A percentile compares a stretch with the other conserved stretches of the same genome.
phyloP scores from a whole-genome alignment of 2,797 vertebrate genomes.

The Yasuhikotakia modesta region DNA sequence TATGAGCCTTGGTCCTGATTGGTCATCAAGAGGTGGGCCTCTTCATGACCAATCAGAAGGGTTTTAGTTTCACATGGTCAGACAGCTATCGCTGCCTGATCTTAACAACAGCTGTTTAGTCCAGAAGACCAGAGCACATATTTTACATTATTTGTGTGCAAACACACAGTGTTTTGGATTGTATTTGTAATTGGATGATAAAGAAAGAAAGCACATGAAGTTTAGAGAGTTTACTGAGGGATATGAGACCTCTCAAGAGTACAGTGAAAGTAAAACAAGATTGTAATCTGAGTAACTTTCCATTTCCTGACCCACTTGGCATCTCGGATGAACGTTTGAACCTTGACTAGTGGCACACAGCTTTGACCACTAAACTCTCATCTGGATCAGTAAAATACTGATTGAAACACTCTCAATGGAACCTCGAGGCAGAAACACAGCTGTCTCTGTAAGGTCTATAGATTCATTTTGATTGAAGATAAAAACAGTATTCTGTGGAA shows the following conservation, averaged over 20 bases:
- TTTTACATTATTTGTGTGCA: too few species aligned
- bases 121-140: not conserved
- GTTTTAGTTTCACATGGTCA: conserved; percentile 59
- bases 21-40: not conserved
- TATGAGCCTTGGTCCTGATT: conserved; percentile 7
- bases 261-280: not conserved
- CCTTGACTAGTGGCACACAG: not conserved
- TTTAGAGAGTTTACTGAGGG: not conserved
- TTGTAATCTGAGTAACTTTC: not conserved
- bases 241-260: not conserved
- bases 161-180: too few species aligned
- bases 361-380: not conserved
- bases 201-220: not conserved
- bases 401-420: not conserved
- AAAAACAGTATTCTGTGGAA: not conserved
- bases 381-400: not conserved
- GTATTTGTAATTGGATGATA: not conserved
- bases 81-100: conserved; percentile 7
- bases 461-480: not conserved
- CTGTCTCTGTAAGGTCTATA: not conserved
- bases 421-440: not conserved
- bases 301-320: not conserved
- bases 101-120: not conserved
- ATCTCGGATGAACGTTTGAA: not conserved
- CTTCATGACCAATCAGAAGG: conserved; percentile 32